phyloP scores from a whole-genome alignment of 2,797 vertebrate species.

The Phoebastria nigripes region DNA sequence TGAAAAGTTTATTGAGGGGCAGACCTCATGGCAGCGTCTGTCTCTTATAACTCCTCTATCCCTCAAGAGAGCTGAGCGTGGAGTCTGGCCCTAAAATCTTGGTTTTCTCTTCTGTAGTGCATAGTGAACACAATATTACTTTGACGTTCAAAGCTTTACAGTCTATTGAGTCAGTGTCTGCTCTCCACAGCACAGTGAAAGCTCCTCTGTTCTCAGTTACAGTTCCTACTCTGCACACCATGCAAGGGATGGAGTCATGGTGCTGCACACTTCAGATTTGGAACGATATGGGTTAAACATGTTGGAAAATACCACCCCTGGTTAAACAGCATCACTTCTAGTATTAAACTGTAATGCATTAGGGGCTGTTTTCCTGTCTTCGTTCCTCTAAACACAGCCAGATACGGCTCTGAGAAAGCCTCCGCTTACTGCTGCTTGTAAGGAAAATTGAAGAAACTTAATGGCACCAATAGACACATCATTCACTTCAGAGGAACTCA shows the following conservation, averaged over 20 bases:
- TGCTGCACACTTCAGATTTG: not conserved
- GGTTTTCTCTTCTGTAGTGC: not conserved
- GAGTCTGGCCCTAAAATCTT: not conserved
- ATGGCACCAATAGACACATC: not conserved
- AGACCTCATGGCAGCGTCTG: not conserved
- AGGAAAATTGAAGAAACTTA: not conserved
- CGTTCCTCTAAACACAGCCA: not conserved
- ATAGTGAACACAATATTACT: not conserved
- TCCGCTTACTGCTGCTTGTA: not conserved
- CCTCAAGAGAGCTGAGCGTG: not conserved
- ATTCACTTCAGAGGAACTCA: not conserved
- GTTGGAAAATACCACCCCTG: not conserved
- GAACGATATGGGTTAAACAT: not conserved
- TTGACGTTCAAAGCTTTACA: not conserved
- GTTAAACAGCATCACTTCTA: not conserved
- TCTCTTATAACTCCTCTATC: rapidly evolving
- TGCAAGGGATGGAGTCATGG: not conserved
- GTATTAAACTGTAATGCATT: not conserved
- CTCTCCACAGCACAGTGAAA: not conserved
- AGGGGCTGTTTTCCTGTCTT: not conserved
- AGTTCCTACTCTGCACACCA: not conserved
- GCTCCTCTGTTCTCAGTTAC: not conserved
- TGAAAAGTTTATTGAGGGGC: not conserved
- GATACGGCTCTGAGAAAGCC: not conserved
- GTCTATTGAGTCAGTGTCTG: not conserved